Base-by-base conservation (phyloP, 2,113 vertebrate genomes). In the Bubalus kerabau region DNA sequence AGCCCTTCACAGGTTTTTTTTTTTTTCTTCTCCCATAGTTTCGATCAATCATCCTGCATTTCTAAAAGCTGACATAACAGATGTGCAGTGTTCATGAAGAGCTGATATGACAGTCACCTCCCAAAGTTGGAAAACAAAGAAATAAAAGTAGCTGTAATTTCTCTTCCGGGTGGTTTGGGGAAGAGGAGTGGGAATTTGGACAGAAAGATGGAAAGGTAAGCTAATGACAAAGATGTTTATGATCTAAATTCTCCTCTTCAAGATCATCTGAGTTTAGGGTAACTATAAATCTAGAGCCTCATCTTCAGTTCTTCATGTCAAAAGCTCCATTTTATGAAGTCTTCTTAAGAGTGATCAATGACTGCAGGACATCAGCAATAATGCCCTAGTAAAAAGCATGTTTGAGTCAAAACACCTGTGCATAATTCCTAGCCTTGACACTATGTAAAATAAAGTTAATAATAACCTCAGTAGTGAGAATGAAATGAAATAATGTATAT, bases 81-180 rank as follows among this genome's bases (percentile, higher is more conserved):
- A 98, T 62, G 46, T 43, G 43, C 46, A 95, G 48, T 97, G 82
- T 85, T 87, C 71, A 62, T 2, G 85, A 80, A 82, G 84, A 94
- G 23, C 90, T 57, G 36, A 54, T 95, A 52, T 87, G 83, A 81
- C 0, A 95, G 36, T 92, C 71, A 43, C 62, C 43, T 95, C 71
- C 46, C 60, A 90, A 90, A 87, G 43, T 30, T 89, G 59, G 48
- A 94, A 86, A 93, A 78, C 57, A 97, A 97, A 96, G 30, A 96
- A 97, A 97, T 95, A 86, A 90, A 91, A 97, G 64, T n/a, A 43
- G 83, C 48, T 78, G 23, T 90, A 30, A 67, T 92, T 92, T 92
- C 62, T 50, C 52, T 52, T 88, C 52, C 64, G 28, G 52, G 11
- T 67, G 8, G 40, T 19, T 32, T 87, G 19, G 16, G 46, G 36